Evolutionary conservation across 2,888 invertebrate species (phyloP), one percentile per base, ranked within the genome.

Genomic region (Limnephilus marmoratus): DNA sequence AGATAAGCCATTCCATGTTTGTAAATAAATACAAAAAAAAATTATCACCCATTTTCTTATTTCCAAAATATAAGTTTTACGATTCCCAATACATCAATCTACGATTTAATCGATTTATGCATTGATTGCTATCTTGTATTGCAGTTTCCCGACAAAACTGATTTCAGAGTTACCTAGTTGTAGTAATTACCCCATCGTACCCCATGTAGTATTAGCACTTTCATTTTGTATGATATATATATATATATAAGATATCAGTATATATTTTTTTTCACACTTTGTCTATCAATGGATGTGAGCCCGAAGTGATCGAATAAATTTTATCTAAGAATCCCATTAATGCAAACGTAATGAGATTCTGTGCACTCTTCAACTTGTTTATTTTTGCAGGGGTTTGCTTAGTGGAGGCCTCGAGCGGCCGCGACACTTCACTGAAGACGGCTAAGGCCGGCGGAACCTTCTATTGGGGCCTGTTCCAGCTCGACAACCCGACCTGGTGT

Each of bases 401-500:
- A 15, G 90, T 91, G 34, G 92, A 92, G 81, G 89, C 88, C 24
- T 88, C 88, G 29, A 90, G 90, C 53, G 81, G 37, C 80, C n/a
- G 92, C n/a, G 87, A 92, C 29, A 92, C 92, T 12, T 37, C 92
- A 1, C 85, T 85, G 81, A 92, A 91, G 87, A 49, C 37, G 3
- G 11, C 91, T 24, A 49, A 24, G 29, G n/a, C 85, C 5, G 81
- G 41, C 91, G 92, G 92, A n/a, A 90, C 91, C 2, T 89, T 85
- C 89, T 7, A 53, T 12, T 92, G 92, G 92, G 92, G 92, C 31
- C 85, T 92, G 37, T 92, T 92, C 80, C 92, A 92, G 90, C 88
- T 91, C 85, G 85, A 85, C 0, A 83, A 92, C 91, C 91, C 91
- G 12, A 85, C 83, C 5, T 91, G 91, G 90, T 92, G 92, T 81